A percentile compares a stretch with the other conserved stretches of the same genome.
Evolutionary conservation across 2,113 vertebrate species (phyloP).

Genomic region (Calidris pygmaea): DNA sequence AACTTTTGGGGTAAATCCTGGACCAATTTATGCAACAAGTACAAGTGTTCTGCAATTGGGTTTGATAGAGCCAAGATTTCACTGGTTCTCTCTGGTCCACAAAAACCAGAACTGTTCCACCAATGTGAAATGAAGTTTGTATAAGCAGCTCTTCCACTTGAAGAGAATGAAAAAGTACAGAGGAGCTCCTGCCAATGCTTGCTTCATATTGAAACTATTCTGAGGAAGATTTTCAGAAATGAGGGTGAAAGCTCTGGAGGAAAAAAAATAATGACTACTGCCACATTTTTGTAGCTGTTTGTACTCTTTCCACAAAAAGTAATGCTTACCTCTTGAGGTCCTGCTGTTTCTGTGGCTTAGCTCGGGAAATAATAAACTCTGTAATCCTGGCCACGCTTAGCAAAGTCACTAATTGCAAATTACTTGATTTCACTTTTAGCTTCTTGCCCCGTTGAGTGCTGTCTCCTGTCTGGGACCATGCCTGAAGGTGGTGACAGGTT

Average conservation of each 20-base stretch:
- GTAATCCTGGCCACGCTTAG: neutral
- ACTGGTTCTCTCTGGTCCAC: neutral
- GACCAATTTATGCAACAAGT: slow-evolving; percentile 1
- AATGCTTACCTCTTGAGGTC: neutral
- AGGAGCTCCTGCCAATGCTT: neutral
- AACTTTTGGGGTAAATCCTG: neutral
- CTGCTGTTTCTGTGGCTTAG: neutral
- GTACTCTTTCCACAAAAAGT: neutral
- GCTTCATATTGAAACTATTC: neutral
- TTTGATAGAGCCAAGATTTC: slow-evolving; percentile 35
- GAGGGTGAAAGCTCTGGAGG: neutral
- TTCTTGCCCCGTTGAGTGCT: neutral
- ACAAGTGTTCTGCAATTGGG: slow-evolving; percentile 44
- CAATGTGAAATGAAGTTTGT: neutral
- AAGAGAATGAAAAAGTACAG: neutral
- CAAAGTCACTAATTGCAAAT: neutral
- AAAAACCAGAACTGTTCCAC: neutral
- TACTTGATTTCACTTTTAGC: slow-evolving; percentile 22
- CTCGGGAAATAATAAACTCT: neutral
- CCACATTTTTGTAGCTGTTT: neutral
- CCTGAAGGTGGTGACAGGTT: neutral
- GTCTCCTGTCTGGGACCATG: neutral
- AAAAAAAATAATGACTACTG: neutral
- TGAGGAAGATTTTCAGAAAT: slow-evolving; percentile 11
- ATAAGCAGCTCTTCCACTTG: neutral